Percentiles rank a stretch among this genome's conserved stretches.
Conservation (phyloP, 2,113 vertebrate genomes). For the Puntigrus tetrazona region DNA sequence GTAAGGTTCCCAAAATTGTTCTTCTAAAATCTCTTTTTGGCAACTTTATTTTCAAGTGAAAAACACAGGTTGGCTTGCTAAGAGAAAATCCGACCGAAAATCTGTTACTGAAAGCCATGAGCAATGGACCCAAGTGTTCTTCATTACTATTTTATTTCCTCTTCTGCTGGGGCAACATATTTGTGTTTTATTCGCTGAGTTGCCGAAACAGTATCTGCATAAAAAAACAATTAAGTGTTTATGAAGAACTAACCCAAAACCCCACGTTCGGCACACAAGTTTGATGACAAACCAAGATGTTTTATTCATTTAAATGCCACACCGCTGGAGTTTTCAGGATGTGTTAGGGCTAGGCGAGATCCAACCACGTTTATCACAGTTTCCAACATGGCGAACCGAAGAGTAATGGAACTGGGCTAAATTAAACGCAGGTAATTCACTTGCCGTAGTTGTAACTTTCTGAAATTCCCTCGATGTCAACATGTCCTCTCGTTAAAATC, state of each 20-base stretch:
- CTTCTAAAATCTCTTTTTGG: neutral
- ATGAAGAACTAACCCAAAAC: constrained; percentile 54
- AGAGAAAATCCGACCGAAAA: neutral
- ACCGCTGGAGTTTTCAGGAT: neutral
- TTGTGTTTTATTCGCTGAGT: constrained; percentile 41
- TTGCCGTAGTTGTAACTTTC: constrained; percentile 52
- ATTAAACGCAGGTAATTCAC: constrained; percentile 20
- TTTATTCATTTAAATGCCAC: neutral
- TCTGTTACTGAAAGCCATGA: neutral
- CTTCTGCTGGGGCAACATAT: constrained; percentile 43
- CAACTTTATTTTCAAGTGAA: neutral
- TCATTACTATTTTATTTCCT: constrained; percentile 59
- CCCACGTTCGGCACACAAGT: constrained; percentile 35
- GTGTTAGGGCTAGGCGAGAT: constrained; percentile 8
- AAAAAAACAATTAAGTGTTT: constrained; percentile 54
- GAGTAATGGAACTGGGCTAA: constrained; percentile 16
- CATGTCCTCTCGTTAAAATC: constrained; percentile 65
- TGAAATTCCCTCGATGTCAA: constrained; percentile 65
- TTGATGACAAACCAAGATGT: constrained; percentile 29
- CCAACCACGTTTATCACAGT: neutral
- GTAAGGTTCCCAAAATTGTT: neutral
- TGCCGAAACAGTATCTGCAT: constrained; percentile 48
- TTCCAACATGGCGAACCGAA: constrained; percentile 13
- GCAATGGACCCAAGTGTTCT: constrained; percentile 30
- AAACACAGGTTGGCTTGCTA: neutral